A percentile compares a stretch with the other conserved stretches of the same genome.
Evolutionary conservation across 1,140 invertebrate species (phyloP).

Genomic region (Branchinecta lindahli): DNA sequence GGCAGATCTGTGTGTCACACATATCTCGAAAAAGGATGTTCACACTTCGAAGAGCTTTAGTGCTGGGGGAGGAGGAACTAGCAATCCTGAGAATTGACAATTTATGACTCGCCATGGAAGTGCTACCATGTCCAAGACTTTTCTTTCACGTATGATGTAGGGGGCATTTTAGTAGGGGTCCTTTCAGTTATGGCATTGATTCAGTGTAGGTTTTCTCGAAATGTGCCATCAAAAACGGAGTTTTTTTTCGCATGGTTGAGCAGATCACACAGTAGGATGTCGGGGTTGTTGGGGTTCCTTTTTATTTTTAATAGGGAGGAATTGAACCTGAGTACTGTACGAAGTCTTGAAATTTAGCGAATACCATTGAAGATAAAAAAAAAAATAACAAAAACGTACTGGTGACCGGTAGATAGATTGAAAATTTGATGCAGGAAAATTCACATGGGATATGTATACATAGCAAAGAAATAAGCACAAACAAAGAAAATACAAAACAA

Average conservation of each 20-base stretch:
- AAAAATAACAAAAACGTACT: too few relatives aligned
- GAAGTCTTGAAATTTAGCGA: too few relatives aligned
- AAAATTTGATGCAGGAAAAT: too few relatives aligned
- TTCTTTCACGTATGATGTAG: not conserved
- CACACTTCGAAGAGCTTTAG: constrained; percentile 2
- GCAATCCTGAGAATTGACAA: not conserved
- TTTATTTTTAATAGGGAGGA: too few relatives aligned
- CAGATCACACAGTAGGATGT: not conserved
- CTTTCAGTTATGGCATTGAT: not conserved
- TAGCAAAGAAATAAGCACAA: too few relatives aligned
- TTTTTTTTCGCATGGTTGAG: not conserved
- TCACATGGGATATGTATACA: too few relatives aligned
- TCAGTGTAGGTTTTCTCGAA: not conserved
- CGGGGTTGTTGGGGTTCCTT: too few relatives aligned
- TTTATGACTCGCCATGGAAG: not conserved
- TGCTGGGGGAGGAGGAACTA: not conserved
- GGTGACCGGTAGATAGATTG: too few relatives aligned
- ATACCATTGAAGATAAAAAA: too few relatives aligned
- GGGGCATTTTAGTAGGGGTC: not conserved
- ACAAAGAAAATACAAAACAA: too few relatives aligned
- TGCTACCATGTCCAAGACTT: not conserved
- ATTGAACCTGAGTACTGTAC: too few relatives aligned
- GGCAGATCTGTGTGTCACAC: not conserved
- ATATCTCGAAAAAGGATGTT: not conserved
- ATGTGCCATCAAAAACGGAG: not conserved